Base-by-base conservation (phyloP, 2,888 invertebrate genomes). In the Cephalotes varians region DNA sequence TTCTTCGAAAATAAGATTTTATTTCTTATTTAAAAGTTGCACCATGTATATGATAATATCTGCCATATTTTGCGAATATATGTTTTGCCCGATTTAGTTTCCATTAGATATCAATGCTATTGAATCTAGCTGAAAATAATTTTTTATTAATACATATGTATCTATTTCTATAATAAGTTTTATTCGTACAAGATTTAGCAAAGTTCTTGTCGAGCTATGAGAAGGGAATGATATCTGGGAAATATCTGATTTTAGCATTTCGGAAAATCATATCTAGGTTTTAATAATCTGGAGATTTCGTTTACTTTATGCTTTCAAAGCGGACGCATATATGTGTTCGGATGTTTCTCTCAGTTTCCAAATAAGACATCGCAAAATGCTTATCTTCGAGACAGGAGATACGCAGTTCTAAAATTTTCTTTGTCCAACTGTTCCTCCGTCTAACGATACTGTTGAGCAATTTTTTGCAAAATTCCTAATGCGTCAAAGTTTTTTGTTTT, bases 391-490 rank as follows among this genome's bases (percentile, higher is more conserved):
- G 28, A 49, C 9, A 12, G 1, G 31, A 12, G 2, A 34, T 9
- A 10, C 34, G 15, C 15, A 74, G 12, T 62, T 64, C 15, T n/a
- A n/a, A 7, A 62, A 73, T 73, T 62, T 73, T 25, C 56, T 25
- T 37, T 4, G 31, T 56, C n/a, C 7, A 21, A 34, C 12, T 44
- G 15, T 44, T 44, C 21, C 60, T 15, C 28, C 10, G 21, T 47
- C 18, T 5, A 34, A 37, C 4, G 28, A 74, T 34, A 18, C 49
- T 31, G 18, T 34, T 49, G 1, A 49, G 25, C n/a, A 37, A 74
- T 49, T 60, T n/a, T 18, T 25, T 7, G 12, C 34, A 49, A 51
- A 64, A 76, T 51, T 64, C 9, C 51, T 9, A 6, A 31, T 25
- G 15, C 15, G 1, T 18, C 7, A 25, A 15, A 21, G 3, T 9